phyloP scores from a whole-genome alignment of 2,113 vertebrate genomes.

The Procapra przewalskii region DNA sequence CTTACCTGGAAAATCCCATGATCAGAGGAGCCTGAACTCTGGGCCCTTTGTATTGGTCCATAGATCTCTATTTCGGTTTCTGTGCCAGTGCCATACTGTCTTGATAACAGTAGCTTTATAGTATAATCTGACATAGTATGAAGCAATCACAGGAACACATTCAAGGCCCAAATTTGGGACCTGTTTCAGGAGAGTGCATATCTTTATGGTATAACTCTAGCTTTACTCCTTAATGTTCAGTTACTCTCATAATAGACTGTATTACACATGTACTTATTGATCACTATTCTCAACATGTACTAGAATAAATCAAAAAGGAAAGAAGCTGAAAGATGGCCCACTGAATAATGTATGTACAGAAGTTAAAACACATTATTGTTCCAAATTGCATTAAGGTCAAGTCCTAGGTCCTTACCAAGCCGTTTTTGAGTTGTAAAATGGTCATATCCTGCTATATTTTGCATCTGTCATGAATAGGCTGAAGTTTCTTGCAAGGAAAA shows the following conservation, averaged over 20 bases:
- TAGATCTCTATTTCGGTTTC: neutral
- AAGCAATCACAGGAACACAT: neutral
- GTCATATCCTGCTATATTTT: neutral
- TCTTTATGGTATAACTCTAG: neutral
- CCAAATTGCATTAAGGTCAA: neutral
- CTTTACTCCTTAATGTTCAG: neutral
- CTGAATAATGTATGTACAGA: neutral
- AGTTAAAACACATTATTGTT: neutral
- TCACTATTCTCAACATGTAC: neutral
- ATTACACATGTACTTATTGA: neutral
- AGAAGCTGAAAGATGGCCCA: neutral
- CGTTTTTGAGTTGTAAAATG: neutral
- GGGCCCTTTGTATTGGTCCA: neutral
- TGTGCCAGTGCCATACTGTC: neutral
- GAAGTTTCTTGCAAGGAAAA: neutral
- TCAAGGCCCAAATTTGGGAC: neutral
- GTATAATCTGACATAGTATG: neutral
- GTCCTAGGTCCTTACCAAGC: neutral
- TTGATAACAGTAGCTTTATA: neutral
- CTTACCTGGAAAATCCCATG: neutral
- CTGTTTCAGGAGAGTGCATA: neutral
- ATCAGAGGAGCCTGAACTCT: neutral
- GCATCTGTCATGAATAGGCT: neutral
- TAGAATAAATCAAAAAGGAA: neutral
- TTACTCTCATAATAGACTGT: neutral